A percentile compares a stretch with the other conserved stretches of the same genome.
These are phyloP conservation scores for Sphyrna mokarran DNA, from an alignment of 2,113 vertebrate genomes.

Conservation along the genomic window DNA sequence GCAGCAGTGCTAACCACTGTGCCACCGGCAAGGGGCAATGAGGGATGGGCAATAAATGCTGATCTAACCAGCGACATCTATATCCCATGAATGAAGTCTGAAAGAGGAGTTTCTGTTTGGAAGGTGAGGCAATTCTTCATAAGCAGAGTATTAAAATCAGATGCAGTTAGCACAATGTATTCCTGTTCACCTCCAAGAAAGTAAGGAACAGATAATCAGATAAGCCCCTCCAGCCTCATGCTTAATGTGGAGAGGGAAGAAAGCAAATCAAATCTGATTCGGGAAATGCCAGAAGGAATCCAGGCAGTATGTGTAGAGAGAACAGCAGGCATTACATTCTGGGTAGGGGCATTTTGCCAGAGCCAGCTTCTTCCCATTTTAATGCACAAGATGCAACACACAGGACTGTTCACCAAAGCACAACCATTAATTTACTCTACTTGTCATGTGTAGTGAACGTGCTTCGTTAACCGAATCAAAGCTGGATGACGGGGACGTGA, in stretches of 20 bases:
- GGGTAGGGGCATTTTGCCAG: not conserved
- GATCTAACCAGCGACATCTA: too few species aligned
- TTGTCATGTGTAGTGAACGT: not conserved
- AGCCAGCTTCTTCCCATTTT: not conserved
- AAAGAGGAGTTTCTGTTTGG: not conserved
- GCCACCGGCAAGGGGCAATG: too few species aligned
- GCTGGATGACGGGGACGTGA: constrained; percentile 53
- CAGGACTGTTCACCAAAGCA: not conserved
- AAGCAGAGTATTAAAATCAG: not conserved
- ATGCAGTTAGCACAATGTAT: not conserved
- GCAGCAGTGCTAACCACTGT: too few species aligned
- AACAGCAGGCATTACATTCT: not conserved
- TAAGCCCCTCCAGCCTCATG: too few species aligned
- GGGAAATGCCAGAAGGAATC: not conserved
- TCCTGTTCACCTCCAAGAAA: not conserved
- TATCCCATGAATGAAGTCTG: too few species aligned
- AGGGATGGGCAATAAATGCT: too few species aligned
- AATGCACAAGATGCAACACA: not conserved
- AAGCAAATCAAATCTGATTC: not conserved
- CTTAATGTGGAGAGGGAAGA: not conserved
- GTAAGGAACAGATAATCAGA: not conserved
- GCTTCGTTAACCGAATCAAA: constrained; percentile 37
- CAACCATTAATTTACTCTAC: not conserved
- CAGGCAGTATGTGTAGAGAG: not conserved
- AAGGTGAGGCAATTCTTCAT: not conserved